phyloP scores from a whole-genome alignment of 2,113 vertebrate species.

The Campylomormyrus tamandua region DNA sequence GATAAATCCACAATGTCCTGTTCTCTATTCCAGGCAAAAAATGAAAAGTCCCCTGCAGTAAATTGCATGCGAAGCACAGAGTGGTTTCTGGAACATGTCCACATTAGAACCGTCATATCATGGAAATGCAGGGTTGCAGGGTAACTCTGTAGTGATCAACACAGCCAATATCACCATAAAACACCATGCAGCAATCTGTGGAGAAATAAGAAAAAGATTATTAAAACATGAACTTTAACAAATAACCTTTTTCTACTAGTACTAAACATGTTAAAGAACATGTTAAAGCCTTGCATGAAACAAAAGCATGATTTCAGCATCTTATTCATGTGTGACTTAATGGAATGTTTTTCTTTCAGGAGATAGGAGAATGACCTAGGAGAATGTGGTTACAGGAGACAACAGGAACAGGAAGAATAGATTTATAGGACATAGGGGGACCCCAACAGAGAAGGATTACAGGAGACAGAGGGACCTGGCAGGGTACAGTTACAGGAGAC shows the following conservation, averaged over 20 bases:
- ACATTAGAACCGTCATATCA: constrained; percentile 43
- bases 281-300: neutral
- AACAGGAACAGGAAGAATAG: neutral
- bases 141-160: neutral
- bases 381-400: neutral
- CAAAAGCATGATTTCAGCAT: neutral
- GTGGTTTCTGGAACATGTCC: constrained; percentile 26
- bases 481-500: too few relatives aligned
- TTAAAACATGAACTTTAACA: neutral
- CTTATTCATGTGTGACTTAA: neutral
- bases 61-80: neutral
- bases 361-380: neutral
- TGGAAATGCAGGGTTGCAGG: neutral
- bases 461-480: too few relatives aligned
- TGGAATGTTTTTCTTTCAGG: neutral
- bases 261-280: neutral
- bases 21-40: constrained; percentile 24
- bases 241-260: neutral
- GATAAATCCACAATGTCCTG: constrained; percentile 38
- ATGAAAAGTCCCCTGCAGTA: constrained; percentile 13
- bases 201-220: neutral
- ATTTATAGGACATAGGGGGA: neutral
- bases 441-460: neutral
- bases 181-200: neutral
- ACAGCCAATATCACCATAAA: neutral